Evolutionary conservation across 2,888 invertebrate species (phyloP), one percentile per base, ranked within the genome.

Genomic region (Coenonympha glycerion): DNA sequence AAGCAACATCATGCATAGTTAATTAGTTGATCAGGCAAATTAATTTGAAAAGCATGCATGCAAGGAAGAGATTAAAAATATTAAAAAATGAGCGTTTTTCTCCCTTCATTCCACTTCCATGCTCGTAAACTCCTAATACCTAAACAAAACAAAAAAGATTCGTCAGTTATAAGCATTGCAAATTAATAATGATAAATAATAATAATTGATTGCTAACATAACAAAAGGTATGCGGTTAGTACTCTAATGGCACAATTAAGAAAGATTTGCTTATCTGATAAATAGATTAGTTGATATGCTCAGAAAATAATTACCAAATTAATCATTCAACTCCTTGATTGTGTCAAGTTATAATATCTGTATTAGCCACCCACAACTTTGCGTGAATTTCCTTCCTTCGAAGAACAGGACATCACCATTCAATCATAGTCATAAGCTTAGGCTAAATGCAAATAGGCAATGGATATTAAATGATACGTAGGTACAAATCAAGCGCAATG

Each of bases 161-260:
- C n/a, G n/a, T n/a, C n/a, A 46, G 11, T 30, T 8, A 41, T 30
- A 30, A 41, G 30, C 18, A 19, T 6, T 18, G 28, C 13, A 37
- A 21, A 37, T 37, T 6, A 3, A 24, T 8, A 26, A 24, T 8
- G n/a, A 4, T 22, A 15, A 28, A 1, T 3, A 6, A 28, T n/a
- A 19, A 19, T 19, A n/a, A n/a, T n/a, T n/a, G n/a, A n/a, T n/a
- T n/a, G n/a, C n/a, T n/a, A 34, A 34, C n/a, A 34, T 19, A 34
- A 19, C n/a, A 41, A 48, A n/a, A n/a, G n/a, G n/a, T n/a, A n/a
- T 13, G 19, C 33, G 28, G 16, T 45, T 24, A 24, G 26, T 42
- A 47, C 47, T 48, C 48, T 49, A 49, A 42, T 55, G 39, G 31
- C 55, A 52, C 15, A 52, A 13, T 46, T 55, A 41, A 39, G 24